Evolutionary conservation across 2,888 invertebrate genomes (phyloP), one percentile per base, ranked within the genome.

Genomic region (Operophtera brumata): DNA sequence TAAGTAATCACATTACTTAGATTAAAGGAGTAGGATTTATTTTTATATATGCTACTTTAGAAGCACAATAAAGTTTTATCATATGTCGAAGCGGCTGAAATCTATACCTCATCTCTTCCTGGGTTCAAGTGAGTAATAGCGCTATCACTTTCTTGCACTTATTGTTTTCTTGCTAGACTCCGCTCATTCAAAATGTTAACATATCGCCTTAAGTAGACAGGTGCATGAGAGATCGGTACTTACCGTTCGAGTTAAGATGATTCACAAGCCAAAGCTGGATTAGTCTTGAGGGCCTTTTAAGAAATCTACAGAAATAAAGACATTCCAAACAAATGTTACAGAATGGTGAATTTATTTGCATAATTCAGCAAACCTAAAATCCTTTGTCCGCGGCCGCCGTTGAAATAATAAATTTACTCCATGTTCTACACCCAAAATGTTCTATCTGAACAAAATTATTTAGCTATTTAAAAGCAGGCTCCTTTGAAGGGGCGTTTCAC

Each of bases 331-430:
- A 89, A 89, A 87, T 89, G 89, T 89, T 88, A 86, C 89, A 85
- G 82, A 86, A 86, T 86, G 86, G 86, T 84, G 87, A 88, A 88
- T 88, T 86, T 87, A 89, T 89, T 89, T 89, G 87, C 87, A 88
- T 89, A 89, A 86, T 85, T 89, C 86, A 81, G 79, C 82, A 83
- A 86, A 85, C 82, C 86, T 82, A 82, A 57, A 88, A 86, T 84
- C 88, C 85, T 86, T 87, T 88, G 87, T 86, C 87, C 86, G 86
- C 80, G 72, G 77, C 78, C 77, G 78, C 75, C 79, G 78, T 78
- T 81, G 69, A 86, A 86, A 86, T 86, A 88, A 88, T 88, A 87
- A 88, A 89, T 88, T 84, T 84, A 80, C 85, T 81, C 82, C 80
- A 86, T 84, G 82, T 76, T 85, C 81, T 79, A 83, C 83, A 83